A percentile compares a stretch with the other conserved stretches of the same genome.
Conservation (phyloP, 2,888 invertebrate species). For the Aradus depressus region DNA sequence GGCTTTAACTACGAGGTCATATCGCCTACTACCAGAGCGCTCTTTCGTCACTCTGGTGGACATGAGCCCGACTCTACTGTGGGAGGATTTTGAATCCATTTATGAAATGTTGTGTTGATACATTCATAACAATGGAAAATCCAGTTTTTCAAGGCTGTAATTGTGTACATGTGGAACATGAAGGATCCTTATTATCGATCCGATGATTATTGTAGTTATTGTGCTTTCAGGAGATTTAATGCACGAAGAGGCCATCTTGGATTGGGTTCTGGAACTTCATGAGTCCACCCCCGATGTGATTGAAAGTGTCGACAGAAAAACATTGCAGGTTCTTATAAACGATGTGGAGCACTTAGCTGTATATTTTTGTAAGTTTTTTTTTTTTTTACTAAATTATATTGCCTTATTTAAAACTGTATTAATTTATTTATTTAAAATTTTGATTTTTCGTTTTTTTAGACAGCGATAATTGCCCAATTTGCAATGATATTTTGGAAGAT, state of each 20-base stretch:
- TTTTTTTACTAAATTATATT: not conserved
- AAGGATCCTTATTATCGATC: too few species aligned
- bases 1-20: too few species aligned
- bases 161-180: too few species aligned
- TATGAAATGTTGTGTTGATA: too few species aligned
- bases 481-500: constrained; percentile 72
- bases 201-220: too few species aligned
- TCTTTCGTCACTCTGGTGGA: too few species aligned
- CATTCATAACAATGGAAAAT: too few species aligned
- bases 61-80: too few species aligned
- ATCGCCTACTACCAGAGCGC: too few species aligned
- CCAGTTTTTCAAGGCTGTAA: too few species aligned
- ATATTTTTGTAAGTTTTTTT: constrained; percentile 63
- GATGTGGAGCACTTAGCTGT: constrained; percentile 87
- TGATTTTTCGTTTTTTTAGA: constrained; percentile 43
- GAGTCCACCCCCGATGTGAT: constrained; percentile 79
- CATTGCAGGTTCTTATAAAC: constrained; percentile 74
- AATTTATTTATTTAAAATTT: constrained; percentile 16
- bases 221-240: constrained; percentile 53
- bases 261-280: constrained; percentile 79
- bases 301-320: constrained; percentile 81
- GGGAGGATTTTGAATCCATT: too few species aligned
- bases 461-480: constrained; percentile 75
- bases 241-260: constrained; percentile 80
- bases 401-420: not conserved